A percentile compares a stretch with the other conserved stretches of the same genome.
Conservation (phyloP, 2,113 vertebrate species). For the Hucho hucho region DNA sequence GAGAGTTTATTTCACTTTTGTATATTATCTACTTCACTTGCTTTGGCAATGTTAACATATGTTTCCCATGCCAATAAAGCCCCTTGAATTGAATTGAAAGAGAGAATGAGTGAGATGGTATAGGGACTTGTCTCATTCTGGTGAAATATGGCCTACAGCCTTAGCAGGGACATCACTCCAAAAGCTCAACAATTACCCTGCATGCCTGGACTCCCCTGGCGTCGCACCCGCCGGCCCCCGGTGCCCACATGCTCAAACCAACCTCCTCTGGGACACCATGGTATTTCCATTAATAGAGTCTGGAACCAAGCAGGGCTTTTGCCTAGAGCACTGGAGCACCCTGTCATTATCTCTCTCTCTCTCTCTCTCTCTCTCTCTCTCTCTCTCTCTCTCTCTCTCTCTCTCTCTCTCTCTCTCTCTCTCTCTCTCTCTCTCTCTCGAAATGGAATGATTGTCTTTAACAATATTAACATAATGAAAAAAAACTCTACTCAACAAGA, state of each 20-base stretch:
- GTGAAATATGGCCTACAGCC: conserved; percentile 39
- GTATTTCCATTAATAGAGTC: conserved; percentile 60
- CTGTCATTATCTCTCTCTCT: not conserved
- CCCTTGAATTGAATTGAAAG: not conserved
- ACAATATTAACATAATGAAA: no score
- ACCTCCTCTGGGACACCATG: conserved; percentile 33
- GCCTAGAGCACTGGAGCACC: conserved; percentile 35
- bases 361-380: not conserved
- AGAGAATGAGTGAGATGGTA: conserved; percentile 2
- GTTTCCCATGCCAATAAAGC: no score
- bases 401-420: not conserved
- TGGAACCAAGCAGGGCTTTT: conserved; percentile 38
- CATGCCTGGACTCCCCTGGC: conserved; percentile 9
- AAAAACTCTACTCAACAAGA: no score
- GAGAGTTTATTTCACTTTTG: not conserved
- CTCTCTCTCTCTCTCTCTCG: no score
- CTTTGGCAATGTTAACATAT: no score
- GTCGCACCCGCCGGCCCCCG: conserved; percentile 16
- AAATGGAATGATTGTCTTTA: no score
- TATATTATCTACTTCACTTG: no score
- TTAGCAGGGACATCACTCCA: conserved; percentile 37
- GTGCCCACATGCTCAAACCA: conserved; percentile 32
- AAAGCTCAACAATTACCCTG: conserved; percentile 36
- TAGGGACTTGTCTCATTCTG: conserved; percentile 36
- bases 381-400: not conserved